A percentile compares a stretch with the other conserved stretches of the same genome.
Conservation (phyloP, 2,888 invertebrate genomes). For the Dasypogon diadema region DNA sequence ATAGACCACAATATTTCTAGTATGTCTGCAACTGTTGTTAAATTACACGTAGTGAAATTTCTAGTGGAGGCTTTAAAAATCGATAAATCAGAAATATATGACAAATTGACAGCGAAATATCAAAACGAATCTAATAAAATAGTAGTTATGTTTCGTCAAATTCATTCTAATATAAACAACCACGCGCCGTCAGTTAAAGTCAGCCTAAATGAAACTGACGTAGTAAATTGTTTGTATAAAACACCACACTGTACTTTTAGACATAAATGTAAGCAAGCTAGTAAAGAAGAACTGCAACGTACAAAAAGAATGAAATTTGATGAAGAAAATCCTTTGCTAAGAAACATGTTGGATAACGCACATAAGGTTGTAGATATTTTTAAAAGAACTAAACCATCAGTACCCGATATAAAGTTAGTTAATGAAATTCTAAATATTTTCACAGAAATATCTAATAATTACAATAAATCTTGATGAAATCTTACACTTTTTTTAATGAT, state of each 20-base stretch:
- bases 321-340: background rate
- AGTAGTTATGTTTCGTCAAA: background rate
- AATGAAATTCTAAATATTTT: background rate
- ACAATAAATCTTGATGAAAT: no score
- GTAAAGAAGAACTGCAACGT: background rate
- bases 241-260: background rate
- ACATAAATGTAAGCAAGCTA: background rate
- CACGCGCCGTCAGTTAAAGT: background rate
- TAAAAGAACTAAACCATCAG: background rate
- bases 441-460: background rate
- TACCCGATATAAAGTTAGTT: background rate
- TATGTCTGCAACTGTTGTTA: no score
- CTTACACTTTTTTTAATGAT: no score
- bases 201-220: background rate
- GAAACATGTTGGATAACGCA: background rate
- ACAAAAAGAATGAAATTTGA: background rate
- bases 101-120: background rate
- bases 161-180: background rate
- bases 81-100: background rate
- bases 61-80: background rate
- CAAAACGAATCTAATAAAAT: background rate
- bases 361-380: background rate
- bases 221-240: background rate
- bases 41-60: background rate
- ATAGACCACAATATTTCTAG: background rate